Conservation (phyloP, 2,113 vertebrate genomes). For the Ceyx melanurus region DNA sequence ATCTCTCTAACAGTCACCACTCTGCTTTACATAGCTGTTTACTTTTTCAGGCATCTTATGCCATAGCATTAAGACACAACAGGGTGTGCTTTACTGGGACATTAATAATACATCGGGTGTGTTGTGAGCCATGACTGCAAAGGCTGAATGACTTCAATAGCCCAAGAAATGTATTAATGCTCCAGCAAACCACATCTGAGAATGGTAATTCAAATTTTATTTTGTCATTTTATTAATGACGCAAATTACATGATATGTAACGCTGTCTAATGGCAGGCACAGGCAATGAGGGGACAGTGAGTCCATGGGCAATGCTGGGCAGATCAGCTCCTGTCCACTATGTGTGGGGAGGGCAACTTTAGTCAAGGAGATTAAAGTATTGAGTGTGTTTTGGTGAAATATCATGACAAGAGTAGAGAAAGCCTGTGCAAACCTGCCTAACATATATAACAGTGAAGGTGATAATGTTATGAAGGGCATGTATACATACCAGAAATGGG, state of each 20-base stretch:
- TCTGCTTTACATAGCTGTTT: slow-evolving; percentile 70
- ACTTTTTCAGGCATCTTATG: slow-evolving; percentile 58
- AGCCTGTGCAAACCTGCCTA: neutral
- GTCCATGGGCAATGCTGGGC: neutral
- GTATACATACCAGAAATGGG: neutral
- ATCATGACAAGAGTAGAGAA: neutral
- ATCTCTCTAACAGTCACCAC: slow-evolving; percentile 39
- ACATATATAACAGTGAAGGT: neutral
- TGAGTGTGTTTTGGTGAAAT: neutral
- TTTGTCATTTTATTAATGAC: slow-evolving; percentile 72
- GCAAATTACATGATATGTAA: slow-evolving; percentile 32
- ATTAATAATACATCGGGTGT: slow-evolving; percentile 73
- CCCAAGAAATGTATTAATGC: slow-evolving; percentile 63
- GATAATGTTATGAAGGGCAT: neutral
- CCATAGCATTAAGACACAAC: slow-evolving; percentile 71
- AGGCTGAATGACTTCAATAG: slow-evolving; percentile 72
- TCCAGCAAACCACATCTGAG: slow-evolving; percentile 66
- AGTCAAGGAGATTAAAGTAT: neutral
- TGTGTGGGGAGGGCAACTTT: neutral
- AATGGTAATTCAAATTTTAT: slow-evolving; percentile 72
- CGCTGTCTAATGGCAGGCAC: neutral
- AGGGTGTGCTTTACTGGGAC: slow-evolving; percentile 69
- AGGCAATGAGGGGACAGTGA: neutral
- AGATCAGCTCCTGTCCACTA: neutral
- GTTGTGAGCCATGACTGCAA: slow-evolving; percentile 71